Conservation (phyloP, 2,113 vertebrate species). For the Sclerurus mexicanus region DNA sequence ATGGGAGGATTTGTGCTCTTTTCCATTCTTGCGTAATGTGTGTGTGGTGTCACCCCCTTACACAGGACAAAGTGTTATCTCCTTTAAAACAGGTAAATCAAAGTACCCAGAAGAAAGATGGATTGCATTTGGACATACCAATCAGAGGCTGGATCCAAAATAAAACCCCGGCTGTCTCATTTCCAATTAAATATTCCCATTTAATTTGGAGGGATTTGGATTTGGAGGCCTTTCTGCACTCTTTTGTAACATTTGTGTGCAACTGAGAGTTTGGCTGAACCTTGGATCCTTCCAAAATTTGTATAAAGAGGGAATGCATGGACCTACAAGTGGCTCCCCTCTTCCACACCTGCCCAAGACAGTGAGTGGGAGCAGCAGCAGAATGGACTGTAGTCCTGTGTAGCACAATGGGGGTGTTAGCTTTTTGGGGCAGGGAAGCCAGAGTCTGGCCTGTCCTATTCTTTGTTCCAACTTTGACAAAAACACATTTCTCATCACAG, state of each 20-base stretch:
- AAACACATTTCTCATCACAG: slow-evolving; percentile 49
- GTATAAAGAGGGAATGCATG: neutral
- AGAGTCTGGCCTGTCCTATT: neutral
- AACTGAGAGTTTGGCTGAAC: neutral
- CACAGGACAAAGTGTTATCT: neutral
- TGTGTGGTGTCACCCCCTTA: neutral
- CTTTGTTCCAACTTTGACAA: slow-evolving; percentile 11
- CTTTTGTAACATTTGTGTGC: neutral
- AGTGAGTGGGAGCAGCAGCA: neutral
- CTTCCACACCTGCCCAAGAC: neutral
- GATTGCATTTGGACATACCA: neutral
- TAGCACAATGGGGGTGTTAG: neutral
- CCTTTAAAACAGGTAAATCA: neutral
- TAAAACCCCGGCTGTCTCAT: neutral
- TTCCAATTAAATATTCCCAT: neutral
- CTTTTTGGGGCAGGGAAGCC: neutral
- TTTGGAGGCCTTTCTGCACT: neutral
- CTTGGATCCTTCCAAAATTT: neutral
- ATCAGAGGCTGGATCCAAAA: neutral
- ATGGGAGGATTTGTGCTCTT: neutral
- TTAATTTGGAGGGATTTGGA: neutral
- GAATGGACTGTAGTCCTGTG: neutral
- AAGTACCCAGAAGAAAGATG: neutral
- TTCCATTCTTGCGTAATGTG: neutral
- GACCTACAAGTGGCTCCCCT: neutral